Base-by-base conservation (phyloP, 2,113 vertebrate genomes). In the Leptobrachium ailaonicum region DNA sequence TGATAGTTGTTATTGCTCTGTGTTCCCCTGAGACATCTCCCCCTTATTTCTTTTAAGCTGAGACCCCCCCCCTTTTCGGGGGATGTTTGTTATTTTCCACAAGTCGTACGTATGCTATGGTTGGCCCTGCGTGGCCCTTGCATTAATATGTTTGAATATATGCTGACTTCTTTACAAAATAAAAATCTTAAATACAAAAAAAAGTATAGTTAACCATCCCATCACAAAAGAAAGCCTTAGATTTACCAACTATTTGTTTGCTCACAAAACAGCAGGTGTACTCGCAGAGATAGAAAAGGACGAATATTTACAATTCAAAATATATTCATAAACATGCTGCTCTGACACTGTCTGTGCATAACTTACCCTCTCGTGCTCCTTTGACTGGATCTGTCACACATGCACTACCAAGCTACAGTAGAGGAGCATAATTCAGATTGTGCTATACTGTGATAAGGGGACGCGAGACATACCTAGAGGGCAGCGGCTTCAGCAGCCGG, bases 281-380 rank as follows among this genome's bases (percentile, higher is more conserved):
- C 71, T 67, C 68, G n/a, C 44, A 6, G 14, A 6, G 41, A 68
- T 47, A 58, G 63, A 66, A 47, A 58, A 74, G 44, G 40, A 41
- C 41, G 63, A 80, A 67, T 80, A 68, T 80, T 80, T 80, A 73
- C 71, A 80, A 80, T 73, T 80, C 78, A 80, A 63, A 73, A 58
- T 2, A 4, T 53, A 43, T 79, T 66, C 54, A 73, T 73, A 80
- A 58, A 67, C 32, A 40, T 44, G 71, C 62, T 67, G 78, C 40
- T 66, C 71, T 47, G 12, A 56, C 47, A 66, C 45, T 5, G 60
- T 67, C 47, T 73, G 66, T 60, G 73, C 71, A 80, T 67, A 68
- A 74, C 50, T 80, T 73, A 80, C 74, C 73, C 71, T 73, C 74
- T 71, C 78, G 60, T 32, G 58, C 63, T 66, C 60, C 20, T 47